Evolutionary conservation across 2,797 vertebrate species (phyloP), one percentile per base, ranked within the genome.

Genomic region (Betta splendens): DNA sequence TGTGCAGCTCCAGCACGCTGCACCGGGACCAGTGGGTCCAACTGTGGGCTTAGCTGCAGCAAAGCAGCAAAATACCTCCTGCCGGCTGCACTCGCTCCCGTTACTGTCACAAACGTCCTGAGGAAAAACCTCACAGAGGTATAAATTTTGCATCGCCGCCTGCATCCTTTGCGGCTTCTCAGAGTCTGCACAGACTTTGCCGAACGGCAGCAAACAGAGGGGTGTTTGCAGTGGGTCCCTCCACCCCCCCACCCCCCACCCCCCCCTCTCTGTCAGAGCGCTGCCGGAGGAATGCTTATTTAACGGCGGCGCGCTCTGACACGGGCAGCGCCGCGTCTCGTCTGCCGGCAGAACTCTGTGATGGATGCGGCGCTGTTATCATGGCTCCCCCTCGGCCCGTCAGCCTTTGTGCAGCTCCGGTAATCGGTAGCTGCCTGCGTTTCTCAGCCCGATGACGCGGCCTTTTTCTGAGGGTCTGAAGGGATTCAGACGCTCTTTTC

Each of bases 251-350:
- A 17, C 56, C 36, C 53, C 40, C 53, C 54, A 23, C 39, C 47
- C 39, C 69, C 16, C 33, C 72, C 83, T 85, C 82, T 85, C 81
- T 84, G 79, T 83, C 77, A 26, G 80, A 64, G 77, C 58, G 17
- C 76, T 32, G 84, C 71, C 72, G 5, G 25, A 79, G 76, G 81
- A 87, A 87, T 88, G 80, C 81, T 85, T 86, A 73, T 85, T 91
- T 86, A 81, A 84, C 77, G 66, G 76, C 69, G 75, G 65, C 75
- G 49, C 72, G 75, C 77, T 77, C 78, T 62, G 60, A 80, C 78
- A 67, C 69, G 75, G 57, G 77, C 75, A 84, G 74, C 69, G 36
- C 79, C 72, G 50, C 59, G 67, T 87, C 75, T 84, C 39, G 69
- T 75, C 74, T 76, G 42, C 52, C 69, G 52, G 72, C 59, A 64